Conservation (phyloP, 2,888 invertebrate species). For the Scaptomyza cyrtandrae region DNA sequence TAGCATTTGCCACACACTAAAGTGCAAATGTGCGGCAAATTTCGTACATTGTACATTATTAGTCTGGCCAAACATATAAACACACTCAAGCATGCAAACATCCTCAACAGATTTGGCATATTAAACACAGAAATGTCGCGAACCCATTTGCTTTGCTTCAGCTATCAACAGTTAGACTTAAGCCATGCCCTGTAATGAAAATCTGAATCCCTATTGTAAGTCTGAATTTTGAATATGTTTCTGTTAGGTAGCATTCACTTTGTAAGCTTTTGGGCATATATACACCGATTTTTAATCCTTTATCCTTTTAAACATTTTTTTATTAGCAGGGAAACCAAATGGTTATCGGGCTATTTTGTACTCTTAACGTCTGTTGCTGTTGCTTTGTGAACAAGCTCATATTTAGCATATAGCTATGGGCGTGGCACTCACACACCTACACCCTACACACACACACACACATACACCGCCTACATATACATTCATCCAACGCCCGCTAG, state of each 20-base stretch:
- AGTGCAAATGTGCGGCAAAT: constrained; percentile 76
- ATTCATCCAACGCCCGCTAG: constrained; percentile 32
- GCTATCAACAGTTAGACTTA: neutral
- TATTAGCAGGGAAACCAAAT: neutral
- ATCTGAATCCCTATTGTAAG: no score
- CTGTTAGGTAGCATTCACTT: no score
- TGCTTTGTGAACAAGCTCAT: constrained; percentile 45
- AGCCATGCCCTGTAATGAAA: no score
- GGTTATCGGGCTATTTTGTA: constrained; percentile 12
- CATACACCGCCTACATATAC: neutral
- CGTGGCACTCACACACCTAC: constrained; percentile 28
- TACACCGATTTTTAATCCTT: no score
- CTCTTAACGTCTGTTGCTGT: constrained; percentile 9
- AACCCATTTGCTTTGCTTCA: neutral
- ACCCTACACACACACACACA: constrained; percentile 3
- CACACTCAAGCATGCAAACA: constrained; percentile 17
- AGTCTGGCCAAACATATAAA: neutral
- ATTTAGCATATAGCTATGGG: constrained; percentile 53
- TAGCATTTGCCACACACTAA: constrained; percentile 44
- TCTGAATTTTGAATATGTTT: no score
- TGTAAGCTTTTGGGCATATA: no score
- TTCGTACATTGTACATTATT: constrained; percentile 42
- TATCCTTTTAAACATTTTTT: neutral
- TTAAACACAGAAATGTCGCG: constrained; percentile 48
- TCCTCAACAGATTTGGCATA: constrained; percentile 47